Evolutionary conservation across 64 coral and sea anemone species (phyloP).

Genomic region (Porites lutea): DNA sequence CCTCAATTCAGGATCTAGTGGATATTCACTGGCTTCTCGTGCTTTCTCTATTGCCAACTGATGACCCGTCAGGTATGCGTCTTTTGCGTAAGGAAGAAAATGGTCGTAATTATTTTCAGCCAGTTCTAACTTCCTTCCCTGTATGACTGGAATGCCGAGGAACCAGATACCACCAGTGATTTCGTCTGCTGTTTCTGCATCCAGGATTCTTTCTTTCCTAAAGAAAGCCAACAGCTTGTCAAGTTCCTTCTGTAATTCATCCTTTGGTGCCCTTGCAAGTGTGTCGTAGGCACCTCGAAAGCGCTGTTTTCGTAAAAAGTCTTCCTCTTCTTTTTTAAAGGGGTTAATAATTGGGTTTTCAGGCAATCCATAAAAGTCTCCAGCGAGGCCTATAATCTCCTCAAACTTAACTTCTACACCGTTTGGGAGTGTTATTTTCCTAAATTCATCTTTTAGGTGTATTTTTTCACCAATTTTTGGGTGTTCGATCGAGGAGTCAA

Average conservation of each 20-base stretch:
- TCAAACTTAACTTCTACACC: conserved; percentile 41
- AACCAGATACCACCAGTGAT: conserved; percentile 44
- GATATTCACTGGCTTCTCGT: background rate
- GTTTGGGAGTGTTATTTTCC: conserved; percentile 44
- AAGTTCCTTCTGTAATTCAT: background rate
- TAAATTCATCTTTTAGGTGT: too few relatives aligned
- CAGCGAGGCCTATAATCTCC: conserved; percentile 59
- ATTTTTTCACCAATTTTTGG: too few relatives aligned
- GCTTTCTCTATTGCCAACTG: background rate
- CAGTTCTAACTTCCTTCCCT: conserved; percentile 17
- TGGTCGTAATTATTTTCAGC: conserved; percentile 43
- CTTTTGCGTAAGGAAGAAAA: conserved; percentile 31
- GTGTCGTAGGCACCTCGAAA: background rate
- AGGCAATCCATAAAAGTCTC: conserved; percentile 78
- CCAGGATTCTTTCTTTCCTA: background rate
- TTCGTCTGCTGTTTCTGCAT: background rate
- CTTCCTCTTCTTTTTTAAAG: too few relatives aligned
- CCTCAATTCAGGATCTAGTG: background rate
- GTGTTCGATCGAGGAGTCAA: too few relatives aligned
- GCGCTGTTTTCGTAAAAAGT: background rate
- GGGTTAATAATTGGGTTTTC: conserved; percentile 53
- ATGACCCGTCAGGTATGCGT: conserved; percentile 15
- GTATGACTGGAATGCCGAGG: background rate
- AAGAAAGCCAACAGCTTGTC: background rate
- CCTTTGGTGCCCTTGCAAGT: background rate